Evolutionary conservation across 2,888 invertebrate species (phyloP).

Genomic region (Drosophila longiperda): DNA sequence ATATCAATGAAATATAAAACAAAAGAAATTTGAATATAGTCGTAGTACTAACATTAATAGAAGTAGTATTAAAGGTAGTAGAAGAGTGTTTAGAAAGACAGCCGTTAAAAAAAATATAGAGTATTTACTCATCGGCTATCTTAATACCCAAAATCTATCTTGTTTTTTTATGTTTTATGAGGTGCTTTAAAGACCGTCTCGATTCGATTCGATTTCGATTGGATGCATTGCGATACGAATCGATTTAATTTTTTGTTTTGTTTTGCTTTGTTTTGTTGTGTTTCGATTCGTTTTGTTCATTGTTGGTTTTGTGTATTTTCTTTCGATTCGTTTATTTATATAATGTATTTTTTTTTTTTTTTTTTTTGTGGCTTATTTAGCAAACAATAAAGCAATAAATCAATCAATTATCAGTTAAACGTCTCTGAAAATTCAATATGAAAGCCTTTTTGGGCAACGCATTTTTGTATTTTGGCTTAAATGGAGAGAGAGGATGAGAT

Average conservation of each 20-base stretch:
- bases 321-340: slow-evolving; percentile 10
- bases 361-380: slow-evolving; percentile 67
- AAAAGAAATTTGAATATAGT: neutral
- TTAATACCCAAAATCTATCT: neutral
- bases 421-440: slow-evolving; percentile 48
- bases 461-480: slow-evolving; percentile 17
- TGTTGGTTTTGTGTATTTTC: slow-evolving; percentile 12
- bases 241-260: slow-evolving; percentile 34
- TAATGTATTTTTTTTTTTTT: slow-evolving; percentile 18
- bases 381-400: slow-evolving; percentile 80
- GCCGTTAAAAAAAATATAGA: neutral
- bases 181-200: slow-evolving; percentile 31
- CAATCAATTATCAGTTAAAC: slow-evolving; percentile 76
- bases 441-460: slow-evolving; percentile 56
- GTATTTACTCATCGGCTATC: slow-evolving; percentile 1
- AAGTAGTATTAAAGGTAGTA: neutral
- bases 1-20: neutral
- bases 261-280: slow-evolving; percentile 27
- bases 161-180: slow-evolving; percentile 28
- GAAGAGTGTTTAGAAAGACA: no score
- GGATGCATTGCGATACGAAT: slow-evolving; percentile 37
- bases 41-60: neutral
- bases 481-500: neutral
- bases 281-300: slow-evolving; percentile 21
- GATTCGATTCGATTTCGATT: slow-evolving; percentile 28